Percentiles rank a stretch among this genome's conserved stretches.
phyloP scores from a whole-genome alignment of 1,140 invertebrate genomes.

The Trichomalopsis sarcophagae region DNA sequence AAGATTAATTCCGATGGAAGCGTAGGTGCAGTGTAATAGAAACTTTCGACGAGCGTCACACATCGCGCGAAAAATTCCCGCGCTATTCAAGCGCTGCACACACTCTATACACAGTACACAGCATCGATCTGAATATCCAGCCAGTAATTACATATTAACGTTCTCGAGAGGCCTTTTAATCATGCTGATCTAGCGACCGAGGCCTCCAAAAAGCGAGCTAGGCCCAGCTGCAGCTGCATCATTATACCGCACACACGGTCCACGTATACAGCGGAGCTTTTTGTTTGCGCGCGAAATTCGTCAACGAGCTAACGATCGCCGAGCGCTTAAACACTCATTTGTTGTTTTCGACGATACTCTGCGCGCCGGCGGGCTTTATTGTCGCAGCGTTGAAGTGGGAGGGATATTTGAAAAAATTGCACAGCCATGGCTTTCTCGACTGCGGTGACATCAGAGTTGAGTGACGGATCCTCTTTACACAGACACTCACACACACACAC shows the following conservation, averaged over 20 bases:
- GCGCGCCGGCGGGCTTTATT: background rate
- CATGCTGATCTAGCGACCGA: background rate
- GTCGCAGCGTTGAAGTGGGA: background rate
- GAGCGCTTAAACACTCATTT: slow-evolving; percentile 47
- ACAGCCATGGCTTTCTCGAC: too few relatives aligned
- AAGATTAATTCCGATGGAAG: too few relatives aligned
- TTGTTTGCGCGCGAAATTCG: slow-evolving; percentile 25
- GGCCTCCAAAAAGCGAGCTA: background rate
- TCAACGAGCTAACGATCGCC: slow-evolving; percentile 25
- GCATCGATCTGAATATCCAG: background rate
- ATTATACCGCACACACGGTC: background rate
- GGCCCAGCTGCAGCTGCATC: background rate
- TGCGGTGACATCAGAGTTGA: background rate
- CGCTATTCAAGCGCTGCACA: too few relatives aligned
- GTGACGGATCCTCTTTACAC: background rate
- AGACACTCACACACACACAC: too few relatives aligned
- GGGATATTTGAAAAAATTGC: too few relatives aligned
- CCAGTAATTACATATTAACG: slow-evolving; percentile 36
- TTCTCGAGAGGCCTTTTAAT: slow-evolving; percentile 35
- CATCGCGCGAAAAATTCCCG: too few relatives aligned
- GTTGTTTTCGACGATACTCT: slow-evolving; percentile 23
- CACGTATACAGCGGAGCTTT: background rate
- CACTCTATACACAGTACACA: background rate
- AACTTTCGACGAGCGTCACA: too few relatives aligned
- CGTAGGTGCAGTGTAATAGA: too few relatives aligned